Evolutionary conservation across 2,888 invertebrate species (phyloP).

Genomic region (Pterobdella sp.): DNA sequence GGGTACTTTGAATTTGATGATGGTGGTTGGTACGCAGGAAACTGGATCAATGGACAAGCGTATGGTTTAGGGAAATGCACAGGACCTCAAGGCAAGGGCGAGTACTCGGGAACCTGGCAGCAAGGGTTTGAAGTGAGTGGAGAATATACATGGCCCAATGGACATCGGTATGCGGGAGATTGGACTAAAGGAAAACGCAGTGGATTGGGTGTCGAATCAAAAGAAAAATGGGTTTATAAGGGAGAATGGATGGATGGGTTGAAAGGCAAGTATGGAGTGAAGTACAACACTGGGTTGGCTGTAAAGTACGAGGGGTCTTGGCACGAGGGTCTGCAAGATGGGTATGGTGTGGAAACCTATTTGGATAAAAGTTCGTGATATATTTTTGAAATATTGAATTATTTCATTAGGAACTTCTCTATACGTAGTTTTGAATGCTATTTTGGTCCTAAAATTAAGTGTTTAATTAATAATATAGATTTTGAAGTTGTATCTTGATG

Average conservation of each 20-base stretch:
- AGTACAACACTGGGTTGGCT: neutral
- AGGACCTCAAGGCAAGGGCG: constrained; percentile 88
- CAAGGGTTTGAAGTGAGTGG: constrained; percentile 99
- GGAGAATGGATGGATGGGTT: constrained; percentile 24
- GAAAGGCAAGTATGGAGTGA: constrained; percentile 25
- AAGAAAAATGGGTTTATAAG: constrained; percentile 24
- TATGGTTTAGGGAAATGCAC: constrained; percentile 91
- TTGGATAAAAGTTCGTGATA: constrained; percentile 19
- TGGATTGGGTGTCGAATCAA: constrained; percentile 22
- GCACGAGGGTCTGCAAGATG: constrained; percentile 24
- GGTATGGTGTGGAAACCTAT: constrained; percentile 27
- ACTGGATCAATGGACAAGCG: constrained; percentile 99
- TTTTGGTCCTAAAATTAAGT: too few species aligned
- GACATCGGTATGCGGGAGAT: constrained; percentile 65
- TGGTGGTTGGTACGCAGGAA: constrained; percentile 98
- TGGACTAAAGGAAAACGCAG: constrained; percentile 24
- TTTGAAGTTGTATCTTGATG: too few species aligned
- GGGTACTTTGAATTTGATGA: constrained; percentile 99
- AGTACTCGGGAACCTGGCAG: constrained; percentile 98
- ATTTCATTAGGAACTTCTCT: too few species aligned
- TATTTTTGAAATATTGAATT: neutral
- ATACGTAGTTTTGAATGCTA: too few species aligned
- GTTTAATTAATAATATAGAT: too few species aligned
- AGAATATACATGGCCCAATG: constrained; percentile 67
- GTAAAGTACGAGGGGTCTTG: constrained; percentile 27